phyloP scores from a whole-genome alignment of 1,140 invertebrate genomes.

The Euglossa dilemma region DNA sequence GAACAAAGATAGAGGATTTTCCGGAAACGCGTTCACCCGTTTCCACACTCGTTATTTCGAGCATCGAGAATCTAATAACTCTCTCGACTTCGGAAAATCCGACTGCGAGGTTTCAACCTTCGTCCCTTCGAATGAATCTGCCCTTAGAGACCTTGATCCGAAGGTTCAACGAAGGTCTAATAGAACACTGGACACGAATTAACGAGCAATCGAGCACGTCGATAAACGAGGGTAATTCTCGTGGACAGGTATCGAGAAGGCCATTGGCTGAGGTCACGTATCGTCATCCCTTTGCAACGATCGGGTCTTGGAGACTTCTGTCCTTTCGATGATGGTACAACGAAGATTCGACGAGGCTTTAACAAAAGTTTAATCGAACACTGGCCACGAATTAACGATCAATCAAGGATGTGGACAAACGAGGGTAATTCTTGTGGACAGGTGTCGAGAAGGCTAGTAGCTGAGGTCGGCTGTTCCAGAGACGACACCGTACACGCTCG shows the following conservation, averaged over 20 bases:
- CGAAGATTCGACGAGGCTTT: background rate
- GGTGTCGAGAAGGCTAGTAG: background rate
- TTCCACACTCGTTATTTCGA: too few species aligned
- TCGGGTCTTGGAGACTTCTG: too few species aligned
- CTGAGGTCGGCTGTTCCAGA: background rate
- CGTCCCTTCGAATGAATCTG: too few species aligned
- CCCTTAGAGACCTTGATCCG: too few species aligned
- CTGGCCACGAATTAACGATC: conserved; percentile 33
- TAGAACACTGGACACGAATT: conserved; percentile 6
- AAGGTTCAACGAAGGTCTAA: conserved; percentile 14
- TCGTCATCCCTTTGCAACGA: background rate
- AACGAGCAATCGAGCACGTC: conserved; percentile 39
- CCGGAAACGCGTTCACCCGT: too few species aligned
- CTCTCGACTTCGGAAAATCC: too few species aligned
- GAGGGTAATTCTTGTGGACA: conserved; percentile 31
- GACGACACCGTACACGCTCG: background rate
- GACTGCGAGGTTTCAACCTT: too few species aligned
- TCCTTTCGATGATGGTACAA: too few species aligned
- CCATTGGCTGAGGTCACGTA: background rate
- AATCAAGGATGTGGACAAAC: conserved; percentile 42
- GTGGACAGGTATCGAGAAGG: background rate
- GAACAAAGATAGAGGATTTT: too few species aligned
- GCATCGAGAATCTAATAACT: too few species aligned
- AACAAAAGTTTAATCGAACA: conserved; percentile 22
- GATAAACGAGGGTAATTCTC: conserved; percentile 41